Conservation (phyloP, 2,797 vertebrate species). For the Pristis pectinata region DNA sequence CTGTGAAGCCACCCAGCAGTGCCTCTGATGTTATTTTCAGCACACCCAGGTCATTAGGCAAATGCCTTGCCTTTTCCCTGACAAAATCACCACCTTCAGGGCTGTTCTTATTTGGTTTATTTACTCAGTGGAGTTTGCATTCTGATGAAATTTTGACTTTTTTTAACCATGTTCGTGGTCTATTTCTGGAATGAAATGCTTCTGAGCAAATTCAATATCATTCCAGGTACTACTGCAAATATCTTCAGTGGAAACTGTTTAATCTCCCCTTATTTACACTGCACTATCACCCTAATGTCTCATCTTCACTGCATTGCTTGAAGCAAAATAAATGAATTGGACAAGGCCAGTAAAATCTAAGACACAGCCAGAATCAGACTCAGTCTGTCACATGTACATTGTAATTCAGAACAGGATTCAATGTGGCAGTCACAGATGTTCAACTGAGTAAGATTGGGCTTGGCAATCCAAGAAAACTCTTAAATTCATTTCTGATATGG, state of each 20-base stretch:
- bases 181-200: background rate
- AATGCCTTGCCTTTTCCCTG: background rate
- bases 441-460: background rate
- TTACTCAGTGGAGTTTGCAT: background rate
- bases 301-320: background rate
- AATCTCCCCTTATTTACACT: background rate
- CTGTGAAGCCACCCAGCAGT: background rate
- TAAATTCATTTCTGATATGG: no score
- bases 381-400: background rate
- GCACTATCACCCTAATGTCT: background rate
- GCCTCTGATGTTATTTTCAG: background rate
- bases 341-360: background rate
- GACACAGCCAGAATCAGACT: background rate
- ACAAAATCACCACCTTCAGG: background rate
- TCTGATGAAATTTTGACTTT: background rate
- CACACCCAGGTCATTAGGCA: background rate
- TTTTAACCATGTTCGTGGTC: background rate
- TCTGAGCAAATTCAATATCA: background rate
- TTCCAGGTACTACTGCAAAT: background rate
- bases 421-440: background rate
- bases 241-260: background rate
- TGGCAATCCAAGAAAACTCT: no score
- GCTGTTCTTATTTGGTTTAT: background rate
- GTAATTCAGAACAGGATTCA: background rate
- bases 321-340: background rate